phyloP scores from a whole-genome alignment of 2,797 vertebrate species.

The Eptatretus atami region DNA sequence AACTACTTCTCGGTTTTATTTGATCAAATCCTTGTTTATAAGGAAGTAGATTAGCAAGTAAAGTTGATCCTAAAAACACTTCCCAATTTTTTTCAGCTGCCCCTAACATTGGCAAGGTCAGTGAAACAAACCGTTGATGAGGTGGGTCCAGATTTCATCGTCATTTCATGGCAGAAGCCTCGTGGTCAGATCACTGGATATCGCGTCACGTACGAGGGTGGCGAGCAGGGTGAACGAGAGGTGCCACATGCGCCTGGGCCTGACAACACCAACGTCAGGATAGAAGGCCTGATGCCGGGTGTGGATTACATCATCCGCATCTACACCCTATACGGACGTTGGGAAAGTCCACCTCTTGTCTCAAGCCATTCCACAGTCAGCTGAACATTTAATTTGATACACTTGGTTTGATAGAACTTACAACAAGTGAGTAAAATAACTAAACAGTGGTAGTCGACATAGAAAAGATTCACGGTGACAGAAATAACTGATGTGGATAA shows the following conservation, averaged over 20 bases:
- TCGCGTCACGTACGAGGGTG: background rate
- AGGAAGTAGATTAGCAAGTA: too few species aligned
- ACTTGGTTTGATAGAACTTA: too few species aligned
- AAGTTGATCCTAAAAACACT: too few species aligned
- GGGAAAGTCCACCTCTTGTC: background rate
- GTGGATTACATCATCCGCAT: constrained; percentile 1
- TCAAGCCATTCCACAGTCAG: background rate
- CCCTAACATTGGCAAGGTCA: too few species aligned
- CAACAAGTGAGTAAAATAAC: too few species aligned
- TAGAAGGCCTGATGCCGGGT: constrained; percentile 1
- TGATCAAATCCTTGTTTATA: too few species aligned
- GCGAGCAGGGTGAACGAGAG: background rate
- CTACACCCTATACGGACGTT: background rate
- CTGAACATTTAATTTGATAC: background rate
- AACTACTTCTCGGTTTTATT: too few species aligned
- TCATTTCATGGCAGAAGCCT: background rate
- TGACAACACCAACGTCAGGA: background rate
- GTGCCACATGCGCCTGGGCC: background rate
- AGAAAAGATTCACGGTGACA: too few species aligned
- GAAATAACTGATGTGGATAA: too few species aligned
- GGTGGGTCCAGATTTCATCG: background rate
- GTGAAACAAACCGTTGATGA: background rate
- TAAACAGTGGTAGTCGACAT: too few species aligned
- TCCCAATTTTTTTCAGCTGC: too few species aligned
- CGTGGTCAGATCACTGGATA: background rate